These are phyloP conservation scores for Galeopsomyia nigrocyanea DNA, from an alignment of 2,888 invertebrate species.

Conservation along the genomic window DNA sequence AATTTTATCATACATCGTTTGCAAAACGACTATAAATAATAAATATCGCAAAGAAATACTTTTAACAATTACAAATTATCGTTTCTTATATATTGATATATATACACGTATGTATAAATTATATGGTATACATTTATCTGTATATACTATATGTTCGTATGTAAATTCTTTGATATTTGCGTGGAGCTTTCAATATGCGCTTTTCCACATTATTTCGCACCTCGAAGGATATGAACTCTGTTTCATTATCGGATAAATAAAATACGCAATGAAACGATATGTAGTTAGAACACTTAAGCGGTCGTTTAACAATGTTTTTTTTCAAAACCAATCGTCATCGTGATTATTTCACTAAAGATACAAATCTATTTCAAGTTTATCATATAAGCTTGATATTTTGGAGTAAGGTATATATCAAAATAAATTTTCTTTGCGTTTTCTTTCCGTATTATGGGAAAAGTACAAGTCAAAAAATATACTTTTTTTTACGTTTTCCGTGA, in stretches of 20 bases:
- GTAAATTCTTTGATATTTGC: background rate
- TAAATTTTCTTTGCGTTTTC: background rate
- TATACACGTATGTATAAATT: constrained; percentile 7
- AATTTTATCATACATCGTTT: background rate
- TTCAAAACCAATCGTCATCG: too few relatives aligned
- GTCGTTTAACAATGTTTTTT: constrained; percentile 18
- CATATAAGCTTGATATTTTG: background rate
- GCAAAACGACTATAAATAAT: constrained; percentile 36
- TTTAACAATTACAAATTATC: constrained; percentile 22
- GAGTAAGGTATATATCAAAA: background rate
- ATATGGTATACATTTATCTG: background rate
- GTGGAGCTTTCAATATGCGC: background rate
- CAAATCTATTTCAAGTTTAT: background rate
- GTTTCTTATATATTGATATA: constrained; percentile 29
- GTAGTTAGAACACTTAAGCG: constrained; percentile 41
- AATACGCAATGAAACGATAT: constrained; percentile 12
- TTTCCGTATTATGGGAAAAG: background rate
- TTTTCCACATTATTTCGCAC: background rate
- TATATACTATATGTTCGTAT: constrained; percentile 9
- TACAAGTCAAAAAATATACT: background rate
- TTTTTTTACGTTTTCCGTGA: too few relatives aligned
- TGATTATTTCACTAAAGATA: too few relatives aligned
- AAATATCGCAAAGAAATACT: constrained; percentile 26
- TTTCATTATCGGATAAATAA: background rate
- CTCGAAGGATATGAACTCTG: background rate